Evolutionary conservation across 2,888 invertebrate genomes (phyloP), one percentile per base, ranked within the genome.

Genomic region (Caenorhabditis parvicauda): DNA sequence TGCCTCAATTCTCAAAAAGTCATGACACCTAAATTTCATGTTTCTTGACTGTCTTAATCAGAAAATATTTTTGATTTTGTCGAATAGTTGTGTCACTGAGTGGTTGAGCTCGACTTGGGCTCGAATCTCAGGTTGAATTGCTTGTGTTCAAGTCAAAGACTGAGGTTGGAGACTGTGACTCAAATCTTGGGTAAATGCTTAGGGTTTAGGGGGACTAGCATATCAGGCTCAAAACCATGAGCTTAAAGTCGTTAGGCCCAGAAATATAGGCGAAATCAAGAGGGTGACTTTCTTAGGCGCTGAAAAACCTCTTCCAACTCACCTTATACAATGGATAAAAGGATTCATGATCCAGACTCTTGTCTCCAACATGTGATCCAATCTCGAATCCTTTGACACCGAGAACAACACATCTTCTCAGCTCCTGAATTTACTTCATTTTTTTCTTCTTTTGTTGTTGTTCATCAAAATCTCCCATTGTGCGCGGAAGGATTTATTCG

Each of bases 361-460:
- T 85, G 9, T 85, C 84, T 66, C 85, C 85, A 14, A 86, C 76
- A 70, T 86, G 86, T 2, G 85, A 85, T 6, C 86, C 86, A 48
- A 86, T 86, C 74, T 86, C 84, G 47, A 86, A 81, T 4, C 85
- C 85, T 29, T 79, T 76, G 53, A 86, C 81, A 3, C 83, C 83
- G 47, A 82, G 81, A 3, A 53, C 47, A n/a, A 82, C 81, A 64
- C 85, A 84, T 49, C 86, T 75, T 43, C 81, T 82, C 52, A 86
- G 74, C 74, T 86, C 86, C 72, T 84, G 75, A 37, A 72, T n/a
- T n/a, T n/a, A n/a, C n/a, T n/a, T n/a, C n/a, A n/a, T 32, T 12
- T 12, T 32, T 9, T 32, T 32, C 32, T 12, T 32, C 32, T 32
- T 14, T 14, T 19, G 38, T 38, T 19, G 7, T 38, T 38, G 14